Conservation (phyloP, 2,797 vertebrate genomes). For the Falco cherrug region DNA sequence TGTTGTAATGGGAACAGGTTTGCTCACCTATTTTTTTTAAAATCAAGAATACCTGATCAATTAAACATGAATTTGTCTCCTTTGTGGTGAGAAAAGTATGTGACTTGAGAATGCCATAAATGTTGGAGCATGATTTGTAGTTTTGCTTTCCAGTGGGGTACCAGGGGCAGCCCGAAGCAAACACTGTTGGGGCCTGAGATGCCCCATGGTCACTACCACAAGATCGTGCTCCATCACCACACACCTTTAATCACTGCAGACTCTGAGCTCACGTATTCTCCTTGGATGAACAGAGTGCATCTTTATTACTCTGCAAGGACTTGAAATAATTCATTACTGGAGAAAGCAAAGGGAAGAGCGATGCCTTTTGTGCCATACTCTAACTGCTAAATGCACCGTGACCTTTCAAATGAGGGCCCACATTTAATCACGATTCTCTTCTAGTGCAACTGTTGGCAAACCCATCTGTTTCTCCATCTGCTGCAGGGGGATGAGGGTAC, state of each 20-base stretch:
- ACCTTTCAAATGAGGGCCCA: neutral
- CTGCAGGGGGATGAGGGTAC: neutral
- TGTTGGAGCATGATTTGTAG: neutral
- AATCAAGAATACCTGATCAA: neutral
- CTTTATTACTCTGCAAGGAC: neutral
- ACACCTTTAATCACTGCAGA: neutral
- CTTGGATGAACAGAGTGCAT: neutral
- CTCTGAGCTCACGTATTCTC: neutral
- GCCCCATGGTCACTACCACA: neutral
- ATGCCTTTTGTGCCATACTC: neutral
- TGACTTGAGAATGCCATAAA: neutral
- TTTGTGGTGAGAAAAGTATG: neutral
- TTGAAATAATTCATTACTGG: neutral
- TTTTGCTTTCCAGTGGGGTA: neutral
- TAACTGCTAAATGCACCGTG: neutral
- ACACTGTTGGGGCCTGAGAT: neutral
- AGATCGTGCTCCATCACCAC: neutral
- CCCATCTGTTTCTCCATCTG: neutral
- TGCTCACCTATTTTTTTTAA: neutral
- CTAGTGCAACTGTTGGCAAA: neutral
- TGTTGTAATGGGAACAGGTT: neutral
- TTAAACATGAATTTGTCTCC: neutral
- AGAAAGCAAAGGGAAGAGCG: neutral
- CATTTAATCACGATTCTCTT: neutral
- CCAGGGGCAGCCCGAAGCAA: neutral